phyloP scores from a whole-genome alignment of 2,888 invertebrate genomes.

The Archips crataeganus region DNA sequence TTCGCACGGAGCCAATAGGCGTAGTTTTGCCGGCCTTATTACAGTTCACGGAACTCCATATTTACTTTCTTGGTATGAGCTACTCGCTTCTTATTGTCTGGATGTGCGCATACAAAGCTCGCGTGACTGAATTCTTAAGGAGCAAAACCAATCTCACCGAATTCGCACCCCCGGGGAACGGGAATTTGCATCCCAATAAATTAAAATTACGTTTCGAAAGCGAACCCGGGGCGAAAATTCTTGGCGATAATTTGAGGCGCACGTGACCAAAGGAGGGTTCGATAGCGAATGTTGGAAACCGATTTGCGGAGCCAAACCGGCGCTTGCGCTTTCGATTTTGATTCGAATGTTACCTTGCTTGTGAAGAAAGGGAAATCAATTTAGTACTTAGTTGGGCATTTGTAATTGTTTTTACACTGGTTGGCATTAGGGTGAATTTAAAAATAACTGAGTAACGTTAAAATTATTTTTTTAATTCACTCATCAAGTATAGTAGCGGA shows the following conservation, averaged over 20 bases:
- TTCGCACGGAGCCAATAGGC: too few species aligned
- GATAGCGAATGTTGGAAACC: slow-evolving; percentile 48
- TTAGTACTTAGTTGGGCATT: too few species aligned
- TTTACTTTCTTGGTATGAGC: too few species aligned
- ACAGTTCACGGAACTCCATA: too few species aligned
- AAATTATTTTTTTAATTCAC: too few species aligned
- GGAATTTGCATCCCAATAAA: slow-evolving; percentile 55
- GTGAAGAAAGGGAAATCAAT: too few species aligned
- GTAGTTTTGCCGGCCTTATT: too few species aligned
- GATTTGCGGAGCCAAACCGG: slow-evolving; percentile 15
- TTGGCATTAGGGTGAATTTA: too few species aligned
- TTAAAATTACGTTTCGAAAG: slow-evolving; percentile 54
- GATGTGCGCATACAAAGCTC: slow-evolving; percentile 21
- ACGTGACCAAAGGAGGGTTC: slow-evolving; percentile 52
- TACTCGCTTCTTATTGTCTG: background rate
- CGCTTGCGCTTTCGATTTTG: background rate
- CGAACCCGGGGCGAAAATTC: slow-evolving; percentile 41
- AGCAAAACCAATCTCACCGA: slow-evolving; percentile 38
- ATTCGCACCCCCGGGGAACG: slow-evolving; percentile 40
- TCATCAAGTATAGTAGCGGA: too few species aligned
- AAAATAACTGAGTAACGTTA: too few species aligned
- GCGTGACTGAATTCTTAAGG: slow-evolving; percentile 40
- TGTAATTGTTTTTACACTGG: too few species aligned
- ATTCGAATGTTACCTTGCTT: background rate
- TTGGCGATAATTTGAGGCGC: slow-evolving; percentile 56